Evolutionary conservation across 1,140 invertebrate genomes (phyloP), one percentile per base, ranked within the genome.

Genomic region (Sitophilus oryzae): DNA sequence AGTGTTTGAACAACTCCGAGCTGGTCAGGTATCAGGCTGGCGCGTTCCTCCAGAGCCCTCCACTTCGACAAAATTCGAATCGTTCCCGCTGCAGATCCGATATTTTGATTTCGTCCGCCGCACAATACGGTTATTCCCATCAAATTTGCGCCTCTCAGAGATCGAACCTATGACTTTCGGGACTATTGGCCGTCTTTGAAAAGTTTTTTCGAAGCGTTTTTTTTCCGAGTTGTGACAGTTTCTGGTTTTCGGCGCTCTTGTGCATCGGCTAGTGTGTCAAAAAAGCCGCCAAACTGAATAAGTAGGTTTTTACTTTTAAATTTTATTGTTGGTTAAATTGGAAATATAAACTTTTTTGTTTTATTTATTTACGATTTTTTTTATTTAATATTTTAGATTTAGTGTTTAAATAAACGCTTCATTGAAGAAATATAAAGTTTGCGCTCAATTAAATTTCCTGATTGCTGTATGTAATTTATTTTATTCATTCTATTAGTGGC

Each of bases 241-340:
- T n/a, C n/a, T n/a, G n/a, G 10, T 14, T 43, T 16, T 5, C 10
- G 4, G 8, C 14, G 16, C 9, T 43, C 9, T n/a, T 19, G 23
- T 14, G 23, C 21, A n/a, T 23, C 14, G 34, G 34, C 8, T 11
- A n/a, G 4, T 48, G 35, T 41, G 5, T 11, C 25, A 30, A 6
- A 21, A 51, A 51, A 51, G 48, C 38, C 35, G 48, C 48, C 15
- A 51, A 51, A 23, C 48, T 51, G 11, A 51, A 51, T 41, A 51
- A 41, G 48, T 51, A 51, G 14, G 48, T 23, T 41, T 23, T 16
- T 47, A 18, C 10, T 43, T 9, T 43, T 20, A 16, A 18, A 8
- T 43, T 16, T 43, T 16, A 30, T 30, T 30, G 11, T 30, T 30
- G 5, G 25, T 30, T 30, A 6, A 30, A 30, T 30, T 30, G 25